phyloP scores from a whole-genome alignment of 2,888 invertebrate genomes.

The Thecocarcelia acutangulata region DNA sequence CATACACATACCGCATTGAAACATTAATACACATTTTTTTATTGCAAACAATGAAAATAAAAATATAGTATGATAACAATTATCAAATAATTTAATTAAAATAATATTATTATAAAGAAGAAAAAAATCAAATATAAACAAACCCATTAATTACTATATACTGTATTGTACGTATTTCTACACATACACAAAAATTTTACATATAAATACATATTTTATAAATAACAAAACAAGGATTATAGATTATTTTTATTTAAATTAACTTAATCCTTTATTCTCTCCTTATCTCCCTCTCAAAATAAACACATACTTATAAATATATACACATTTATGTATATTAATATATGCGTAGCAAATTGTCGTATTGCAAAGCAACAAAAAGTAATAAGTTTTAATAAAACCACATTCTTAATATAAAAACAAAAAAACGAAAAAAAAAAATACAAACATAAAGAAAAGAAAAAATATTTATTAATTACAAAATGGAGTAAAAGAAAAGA shows the following conservation, averaged over 20 bases:
- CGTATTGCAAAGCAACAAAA: constrained; percentile 64
- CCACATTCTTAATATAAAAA: constrained; percentile 61
- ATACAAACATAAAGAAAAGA: constrained; percentile 27
- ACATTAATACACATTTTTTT: constrained; percentile 54
- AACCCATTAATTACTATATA: constrained; percentile 44
- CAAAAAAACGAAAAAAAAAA: constrained; percentile 17
- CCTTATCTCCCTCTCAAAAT: constrained; percentile 35
- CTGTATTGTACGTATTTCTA: constrained; percentile 65
- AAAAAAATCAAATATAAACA: constrained; percentile 67
- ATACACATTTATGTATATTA: constrained; percentile 49
- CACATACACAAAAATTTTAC: constrained; percentile 52
- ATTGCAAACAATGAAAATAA: constrained; percentile 46
- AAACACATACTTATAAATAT: constrained; percentile 57
- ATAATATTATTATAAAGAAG: constrained; percentile 69
- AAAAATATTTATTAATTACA: constrained; percentile 60
- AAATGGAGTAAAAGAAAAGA: constrained; percentile 63
- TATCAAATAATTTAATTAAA: constrained; percentile 67
- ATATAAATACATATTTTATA: constrained; percentile 49
- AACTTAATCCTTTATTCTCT: constrained; percentile 47
- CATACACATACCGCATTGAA: constrained; percentile 23
- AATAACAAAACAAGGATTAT: constrained; percentile 51
- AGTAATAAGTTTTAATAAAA: constrained; percentile 52
- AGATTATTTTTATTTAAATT: constrained; percentile 43
- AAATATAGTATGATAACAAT: constrained; percentile 53
- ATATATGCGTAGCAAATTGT: constrained; percentile 56